Conservation (phyloP, 1,140 invertebrate species). For the Bombus consobrinus region DNA sequence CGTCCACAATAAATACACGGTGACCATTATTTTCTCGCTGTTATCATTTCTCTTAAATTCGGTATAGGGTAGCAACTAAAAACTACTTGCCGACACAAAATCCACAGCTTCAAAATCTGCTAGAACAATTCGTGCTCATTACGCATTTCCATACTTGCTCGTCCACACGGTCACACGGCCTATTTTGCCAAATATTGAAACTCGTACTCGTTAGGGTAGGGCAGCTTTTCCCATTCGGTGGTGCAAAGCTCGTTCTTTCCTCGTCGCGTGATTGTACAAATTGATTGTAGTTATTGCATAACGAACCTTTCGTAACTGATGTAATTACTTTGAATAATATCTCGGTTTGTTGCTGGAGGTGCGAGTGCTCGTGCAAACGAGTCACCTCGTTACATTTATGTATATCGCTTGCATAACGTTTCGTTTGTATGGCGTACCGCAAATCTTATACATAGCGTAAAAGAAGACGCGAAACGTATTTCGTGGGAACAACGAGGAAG, state of each 20-base stretch:
- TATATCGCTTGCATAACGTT: slow-evolving; percentile 5
- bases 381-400: slow-evolving; percentile 16
- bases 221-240: neutral
- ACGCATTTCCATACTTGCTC: no score
- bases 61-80: neutral
- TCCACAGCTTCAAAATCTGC: neutral
- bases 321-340: slow-evolving; percentile 22
- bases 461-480: neutral
- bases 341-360: neutral
- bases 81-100: neutral
- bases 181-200: neutral
- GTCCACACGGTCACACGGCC: no score
- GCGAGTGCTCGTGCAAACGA: neutral
- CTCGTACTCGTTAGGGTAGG: neutral
- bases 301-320: slow-evolving; percentile 7
- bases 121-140: neutral
- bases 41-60: neutral
- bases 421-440: neutral
- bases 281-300: slow-evolving; percentile 17
- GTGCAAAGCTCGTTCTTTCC: neutral
- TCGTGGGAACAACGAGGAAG: neutral
- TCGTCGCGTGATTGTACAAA: neutral
- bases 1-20: neutral
- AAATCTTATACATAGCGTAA: neutral
- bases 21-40: neutral